phyloP scores from a whole-genome alignment of 1,140 invertebrate species.

The Lepidostoma basale region DNA sequence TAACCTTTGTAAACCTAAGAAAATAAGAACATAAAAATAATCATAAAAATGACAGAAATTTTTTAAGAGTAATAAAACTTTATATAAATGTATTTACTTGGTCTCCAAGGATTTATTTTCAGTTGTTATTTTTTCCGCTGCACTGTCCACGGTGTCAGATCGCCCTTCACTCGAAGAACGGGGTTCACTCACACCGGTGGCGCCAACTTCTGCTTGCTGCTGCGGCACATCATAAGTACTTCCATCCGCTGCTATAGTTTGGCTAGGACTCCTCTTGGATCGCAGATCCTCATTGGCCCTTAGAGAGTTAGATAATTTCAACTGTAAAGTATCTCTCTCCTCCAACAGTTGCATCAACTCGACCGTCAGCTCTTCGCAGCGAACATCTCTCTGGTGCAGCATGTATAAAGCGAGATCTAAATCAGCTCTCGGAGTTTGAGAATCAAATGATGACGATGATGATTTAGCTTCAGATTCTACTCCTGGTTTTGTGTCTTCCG shows the following conservation, averaged over 20 bases:
- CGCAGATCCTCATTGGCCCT: constrained; percentile 71
- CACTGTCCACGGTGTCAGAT: neutral
- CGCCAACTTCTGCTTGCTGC: neutral
- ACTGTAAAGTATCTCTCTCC: constrained; percentile 82
- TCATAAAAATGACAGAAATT: neutral
- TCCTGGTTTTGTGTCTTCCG: constrained; percentile 49
- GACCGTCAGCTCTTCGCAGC: constrained; percentile 86
- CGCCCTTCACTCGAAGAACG: neutral
- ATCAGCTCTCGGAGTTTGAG: constrained; percentile 65
- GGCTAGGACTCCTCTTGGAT: constrained; percentile 48
- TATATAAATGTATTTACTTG: constrained; percentile 27
- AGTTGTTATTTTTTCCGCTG: neutral
- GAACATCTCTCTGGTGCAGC: constrained; percentile 84
- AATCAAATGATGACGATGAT: too few species aligned
- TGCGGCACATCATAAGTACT: neutral
- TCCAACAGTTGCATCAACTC: constrained; percentile 83
- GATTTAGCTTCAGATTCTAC: too few species aligned
- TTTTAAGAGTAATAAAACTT: neutral
- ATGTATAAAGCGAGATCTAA: constrained; percentile 83
- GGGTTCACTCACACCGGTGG: neutral
- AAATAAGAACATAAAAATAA: neutral
- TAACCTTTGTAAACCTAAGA: neutral
- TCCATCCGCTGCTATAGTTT: constrained; percentile 9
- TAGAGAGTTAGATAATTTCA: constrained; percentile 79
- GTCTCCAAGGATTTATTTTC: constrained; percentile 26